phyloP scores from a whole-genome alignment of 2,888 invertebrate species.

The Melanchra persicariae region DNA sequence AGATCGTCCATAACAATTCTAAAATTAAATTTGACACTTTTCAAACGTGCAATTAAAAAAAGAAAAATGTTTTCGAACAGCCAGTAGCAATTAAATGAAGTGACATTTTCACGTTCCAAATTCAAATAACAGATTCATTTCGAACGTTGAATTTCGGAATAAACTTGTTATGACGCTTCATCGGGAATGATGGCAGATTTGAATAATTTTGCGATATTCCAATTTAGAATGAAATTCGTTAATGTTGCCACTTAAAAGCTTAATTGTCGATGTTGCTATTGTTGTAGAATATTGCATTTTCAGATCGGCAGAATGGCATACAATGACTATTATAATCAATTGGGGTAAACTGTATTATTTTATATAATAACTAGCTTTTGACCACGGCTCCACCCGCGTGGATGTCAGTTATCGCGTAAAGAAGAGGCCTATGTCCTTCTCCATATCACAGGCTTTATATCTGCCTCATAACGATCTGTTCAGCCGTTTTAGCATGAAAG shows the following conservation, averaged over 20 bases:
- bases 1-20: not conserved
- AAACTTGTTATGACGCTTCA: slow-evolving; percentile 33
- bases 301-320: not conserved
- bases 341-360: not conserved
- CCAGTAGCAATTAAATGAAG: not conserved
- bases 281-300: slow-evolving; percentile 3
- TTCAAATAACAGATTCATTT: slow-evolving; percentile 44
- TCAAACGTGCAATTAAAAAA: not conserved
- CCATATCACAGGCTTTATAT: no score
- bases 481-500: no score
- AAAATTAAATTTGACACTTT: not conserved
- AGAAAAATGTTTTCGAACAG: not conserved
- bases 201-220: slow-evolving; percentile 40
- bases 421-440: no score
- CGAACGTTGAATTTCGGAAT: slow-evolving; percentile 33
- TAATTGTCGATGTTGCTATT: slow-evolving; percentile 13
- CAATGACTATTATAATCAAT: not conserved
- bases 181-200: slow-evolving; percentile 22
- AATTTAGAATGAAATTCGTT: slow-evolving; percentile 27
- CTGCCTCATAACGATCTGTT: no score
- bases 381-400: no score
- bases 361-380: no score
- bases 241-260: slow-evolving; percentile 31
- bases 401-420: no score
- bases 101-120: slow-evolving; percentile 26